Evolutionary conservation across 2,113 vertebrate species (phyloP).

Genomic region (Cercopithecus mona): DNA sequence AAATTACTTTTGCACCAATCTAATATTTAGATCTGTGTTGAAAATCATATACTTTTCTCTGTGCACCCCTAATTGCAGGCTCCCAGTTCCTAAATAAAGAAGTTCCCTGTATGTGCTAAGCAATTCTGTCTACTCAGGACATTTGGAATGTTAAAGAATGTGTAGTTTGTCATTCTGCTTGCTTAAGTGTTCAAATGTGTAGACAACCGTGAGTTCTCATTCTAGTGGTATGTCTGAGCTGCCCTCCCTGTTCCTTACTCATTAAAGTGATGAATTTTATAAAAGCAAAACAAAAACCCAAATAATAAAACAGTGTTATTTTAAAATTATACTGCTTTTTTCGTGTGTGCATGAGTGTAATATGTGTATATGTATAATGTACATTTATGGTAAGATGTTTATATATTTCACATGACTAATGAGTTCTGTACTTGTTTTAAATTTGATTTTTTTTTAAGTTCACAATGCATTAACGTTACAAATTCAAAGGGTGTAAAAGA

Average conservation of each 20-base stretch:
- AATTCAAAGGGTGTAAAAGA: neutral
- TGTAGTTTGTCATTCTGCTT: neutral
- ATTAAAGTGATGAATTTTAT: neutral
- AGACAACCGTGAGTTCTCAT: neutral
- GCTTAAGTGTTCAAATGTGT: neutral
- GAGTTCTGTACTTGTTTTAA: neutral
- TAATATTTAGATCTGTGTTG: conserved; percentile 74
- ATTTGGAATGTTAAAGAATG: conserved; percentile 73
- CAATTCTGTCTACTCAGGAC: conserved; percentile 82
- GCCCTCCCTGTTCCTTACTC: neutral
- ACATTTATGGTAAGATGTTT: neutral
- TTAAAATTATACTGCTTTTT: neutral
- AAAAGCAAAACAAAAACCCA: neutral
- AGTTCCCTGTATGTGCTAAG: conserved; percentile 76
- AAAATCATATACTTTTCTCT: conserved; percentile 85
- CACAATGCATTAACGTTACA: neutral
- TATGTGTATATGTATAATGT: neutral
- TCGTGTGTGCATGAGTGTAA: neutral
- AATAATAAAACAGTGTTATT: neutral
- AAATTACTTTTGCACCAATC: conserved; percentile 54
- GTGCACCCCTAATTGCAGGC: conserved; percentile 83
- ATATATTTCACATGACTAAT: neutral
- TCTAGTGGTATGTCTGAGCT: neutral
- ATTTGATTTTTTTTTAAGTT: conserved; percentile 33
- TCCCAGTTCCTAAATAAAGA: conserved; percentile 79